Base-by-base conservation (phyloP, 1,140 invertebrate genomes). In the Pomacea maculata region DNA sequence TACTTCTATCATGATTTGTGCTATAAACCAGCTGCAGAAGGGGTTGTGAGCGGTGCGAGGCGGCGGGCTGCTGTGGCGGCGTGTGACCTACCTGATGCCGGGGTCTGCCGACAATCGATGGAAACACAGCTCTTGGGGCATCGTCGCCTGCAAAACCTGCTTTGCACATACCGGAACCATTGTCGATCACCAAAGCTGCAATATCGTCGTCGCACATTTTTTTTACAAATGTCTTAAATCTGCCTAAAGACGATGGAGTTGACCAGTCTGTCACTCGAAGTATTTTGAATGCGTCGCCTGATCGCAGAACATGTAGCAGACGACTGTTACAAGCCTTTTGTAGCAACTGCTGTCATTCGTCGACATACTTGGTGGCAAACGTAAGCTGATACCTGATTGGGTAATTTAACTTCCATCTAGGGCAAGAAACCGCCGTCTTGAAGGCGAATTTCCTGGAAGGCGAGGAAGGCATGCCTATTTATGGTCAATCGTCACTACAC, bases 81-180 rank as follows among this genome's bases (percentile, higher is more conserved):
- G 6, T 45, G 2, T 45, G 2, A 6, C 57, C 29, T 79, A 84
- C 85, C 82, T 85, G 79, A 91, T 86, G 81, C 83, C 90, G 84
- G 79, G 96, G 96, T 83, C 96, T 94, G 67, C 95, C 95, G 77
- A 96, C 95, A 90, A 97, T 96, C 68, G 93, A 83, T 8, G 83
- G 81, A 78, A 86, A 86, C 25, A 84, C 78, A 21, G 82, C 80
- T 63, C 82, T 72, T 61, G 96, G 96, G 75, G 96, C 95, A 92
- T 96, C 95, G 91, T 96, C 96, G 86, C 96, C 96, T 83, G 96
- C 96, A 91, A 97, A 97, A 84, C 96, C 96, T 90, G 96, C 96
- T 90, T 97, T 96, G 92, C 95, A 83, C 79, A 83, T 83, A 2
- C 81, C 82, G 10, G 85, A 86, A 8, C 85, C 85, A 82, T 86